Conservation (phyloP, 2,797 vertebrate genomes). For the Picus viridis region DNA sequence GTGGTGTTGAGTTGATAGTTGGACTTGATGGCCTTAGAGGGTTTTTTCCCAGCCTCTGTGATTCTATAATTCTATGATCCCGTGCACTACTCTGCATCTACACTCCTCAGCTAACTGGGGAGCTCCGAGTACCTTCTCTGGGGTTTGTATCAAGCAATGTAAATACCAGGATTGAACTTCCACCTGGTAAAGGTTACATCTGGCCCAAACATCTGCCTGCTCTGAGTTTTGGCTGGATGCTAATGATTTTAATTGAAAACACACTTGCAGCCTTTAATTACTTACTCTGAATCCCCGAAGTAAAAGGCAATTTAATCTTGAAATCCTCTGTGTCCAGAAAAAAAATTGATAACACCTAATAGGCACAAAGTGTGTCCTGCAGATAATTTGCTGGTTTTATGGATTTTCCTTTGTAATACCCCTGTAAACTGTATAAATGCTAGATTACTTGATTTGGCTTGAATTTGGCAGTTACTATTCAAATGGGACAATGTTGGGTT, state of each 20-base stretch:
- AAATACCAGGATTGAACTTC: background rate
- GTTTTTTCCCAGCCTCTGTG: no score
- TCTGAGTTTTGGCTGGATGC: background rate
- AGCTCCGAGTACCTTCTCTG: background rate
- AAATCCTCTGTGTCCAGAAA: background rate
- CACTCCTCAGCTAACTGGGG: background rate
- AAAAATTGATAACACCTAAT: background rate
- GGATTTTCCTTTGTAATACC: background rate
- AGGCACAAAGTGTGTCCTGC: background rate
- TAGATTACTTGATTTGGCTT: background rate
- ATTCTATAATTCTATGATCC: no score
- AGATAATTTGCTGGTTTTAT: background rate
- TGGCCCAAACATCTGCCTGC: background rate
- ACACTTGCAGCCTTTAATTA: background rate
- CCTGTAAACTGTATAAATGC: background rate
- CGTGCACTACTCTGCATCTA: no score
- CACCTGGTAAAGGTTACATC: background rate
- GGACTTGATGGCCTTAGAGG: no score
- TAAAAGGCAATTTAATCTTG: background rate
- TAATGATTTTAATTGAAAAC: constrained; percentile 36
- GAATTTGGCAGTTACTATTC: background rate
- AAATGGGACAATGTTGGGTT: background rate
- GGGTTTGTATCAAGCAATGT: background rate
- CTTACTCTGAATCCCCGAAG: constrained; percentile 5
- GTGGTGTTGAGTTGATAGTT: no score